Conservation (phyloP, 2,113 vertebrate species). For the Bostrychus sinensis region DNA sequence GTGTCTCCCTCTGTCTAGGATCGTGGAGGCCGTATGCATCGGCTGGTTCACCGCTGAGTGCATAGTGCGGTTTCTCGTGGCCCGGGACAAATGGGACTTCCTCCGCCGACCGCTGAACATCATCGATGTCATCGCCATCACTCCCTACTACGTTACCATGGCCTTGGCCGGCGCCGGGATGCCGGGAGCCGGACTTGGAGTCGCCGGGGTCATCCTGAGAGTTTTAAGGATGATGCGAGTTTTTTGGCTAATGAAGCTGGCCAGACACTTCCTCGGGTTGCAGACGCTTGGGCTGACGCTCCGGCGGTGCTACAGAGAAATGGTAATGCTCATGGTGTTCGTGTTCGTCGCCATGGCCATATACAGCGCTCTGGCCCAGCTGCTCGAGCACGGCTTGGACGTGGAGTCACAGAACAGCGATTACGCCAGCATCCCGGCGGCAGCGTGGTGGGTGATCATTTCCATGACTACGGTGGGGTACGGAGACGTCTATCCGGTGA, state of each 20-base stretch:
- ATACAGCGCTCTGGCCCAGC: slow-evolving; percentile 96
- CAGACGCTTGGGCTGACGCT: slow-evolving; percentile 98
- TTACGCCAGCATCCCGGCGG: slow-evolving; percentile 96
- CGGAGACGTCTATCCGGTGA: slow-evolving; percentile 97
- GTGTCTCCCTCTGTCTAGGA: slow-evolving; percentile 76
- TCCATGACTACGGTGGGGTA: slow-evolving; percentile 99
- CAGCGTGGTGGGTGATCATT: slow-evolving; percentile 99
- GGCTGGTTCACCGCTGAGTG: slow-evolving; percentile 99
- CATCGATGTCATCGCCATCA: slow-evolving; percentile 96
- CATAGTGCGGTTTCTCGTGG: slow-evolving; percentile 94
- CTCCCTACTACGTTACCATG: slow-evolving; percentile 91
- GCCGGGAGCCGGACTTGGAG: slow-evolving; percentile 92
- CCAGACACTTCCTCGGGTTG: slow-evolving; percentile 96
- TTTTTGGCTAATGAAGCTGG: slow-evolving; percentile 99
- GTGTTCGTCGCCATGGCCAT: slow-evolving; percentile 98
- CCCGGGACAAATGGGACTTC: slow-evolving; percentile 96
- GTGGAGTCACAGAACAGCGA: slow-evolving; percentile 90
- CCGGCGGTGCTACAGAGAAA: slow-evolving; percentile 95
- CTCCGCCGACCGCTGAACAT: slow-evolving; percentile 95
- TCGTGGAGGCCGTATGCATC: slow-evolving; percentile 98
- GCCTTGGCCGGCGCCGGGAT: slow-evolving; percentile 88
- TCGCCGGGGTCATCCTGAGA: slow-evolving; percentile 93
- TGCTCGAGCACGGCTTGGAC: slow-evolving; percentile 96
- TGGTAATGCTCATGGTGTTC: slow-evolving; percentile 99
- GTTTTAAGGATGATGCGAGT: slow-evolving; percentile 98